A percentile compares a stretch with the other conserved stretches of the same genome.
Conservation (phyloP, 2,888 invertebrate species). For the Campoplex nolae region DNA sequence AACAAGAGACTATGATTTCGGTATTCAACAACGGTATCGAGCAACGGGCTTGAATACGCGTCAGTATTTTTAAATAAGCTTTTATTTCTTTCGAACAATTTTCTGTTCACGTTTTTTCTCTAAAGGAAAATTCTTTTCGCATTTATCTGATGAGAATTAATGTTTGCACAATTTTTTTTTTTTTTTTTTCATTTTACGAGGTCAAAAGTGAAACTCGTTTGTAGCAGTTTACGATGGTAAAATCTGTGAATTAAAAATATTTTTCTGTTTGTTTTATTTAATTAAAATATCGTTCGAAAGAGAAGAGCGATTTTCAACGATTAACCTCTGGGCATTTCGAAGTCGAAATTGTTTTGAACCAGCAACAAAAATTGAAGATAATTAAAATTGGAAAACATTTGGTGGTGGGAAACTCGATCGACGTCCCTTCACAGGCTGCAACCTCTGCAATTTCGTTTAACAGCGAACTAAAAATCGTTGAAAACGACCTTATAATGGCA, state of each 20-base stretch:
- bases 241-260: background rate
- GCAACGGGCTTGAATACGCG: constrained; percentile 62
- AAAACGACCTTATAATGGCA: background rate
- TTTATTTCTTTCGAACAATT: background rate
- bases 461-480: background rate
- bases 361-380: background rate
- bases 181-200: background rate
- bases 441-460: background rate
- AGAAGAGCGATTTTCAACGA: no score
- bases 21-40: constrained; percentile 77
- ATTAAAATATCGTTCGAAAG: background rate
- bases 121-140: no score
- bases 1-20: constrained; percentile 79
- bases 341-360: background rate
- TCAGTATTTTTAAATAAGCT: background rate
- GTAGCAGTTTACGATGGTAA: no score
- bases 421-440: background rate
- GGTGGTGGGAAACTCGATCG: background rate
- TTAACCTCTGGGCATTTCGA: background rate
- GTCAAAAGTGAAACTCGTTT: background rate
- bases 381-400: background rate
- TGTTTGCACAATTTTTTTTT: background rate
- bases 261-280: background rate
- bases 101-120: background rate
- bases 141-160: background rate